Percentiles rank a stretch among this genome's conserved stretches.
These are phyloP conservation scores for Tonatia bakeri DNA, from an alignment of 2,113 vertebrate species.

Conservation along the genomic window DNA sequence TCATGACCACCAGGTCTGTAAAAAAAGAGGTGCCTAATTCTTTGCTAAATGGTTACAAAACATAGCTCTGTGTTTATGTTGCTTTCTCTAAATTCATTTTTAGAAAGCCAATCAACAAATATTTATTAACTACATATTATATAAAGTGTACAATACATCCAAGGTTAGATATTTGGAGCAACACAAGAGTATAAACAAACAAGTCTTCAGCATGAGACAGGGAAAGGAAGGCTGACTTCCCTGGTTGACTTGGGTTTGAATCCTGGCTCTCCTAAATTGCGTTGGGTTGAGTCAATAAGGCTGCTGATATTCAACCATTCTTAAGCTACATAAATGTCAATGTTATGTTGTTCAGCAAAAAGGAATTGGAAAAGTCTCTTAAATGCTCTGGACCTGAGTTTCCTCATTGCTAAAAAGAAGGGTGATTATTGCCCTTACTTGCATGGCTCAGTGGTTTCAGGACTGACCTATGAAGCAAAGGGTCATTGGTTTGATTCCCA, in stretches of 20 bases:
- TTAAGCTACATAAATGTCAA: background rate
- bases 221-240: background rate
- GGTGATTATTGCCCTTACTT: background rate
- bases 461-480: too few species aligned
- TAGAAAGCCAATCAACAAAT: background rate
- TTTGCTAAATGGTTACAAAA: background rate
- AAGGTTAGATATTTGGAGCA: background rate
- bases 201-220: background rate
- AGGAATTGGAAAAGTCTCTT: background rate
- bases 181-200: background rate
- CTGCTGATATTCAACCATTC: background rate
- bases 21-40: background rate
- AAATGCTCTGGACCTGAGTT: background rate
- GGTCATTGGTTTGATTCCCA: too few species aligned
- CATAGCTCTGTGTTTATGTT: background rate
- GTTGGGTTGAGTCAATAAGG: background rate
- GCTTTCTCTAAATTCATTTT: background rate
- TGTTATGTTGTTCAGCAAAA: background rate
- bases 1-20: background rate
- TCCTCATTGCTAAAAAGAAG: background rate
- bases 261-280: background rate
- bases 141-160: background rate
- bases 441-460: too few species aligned
- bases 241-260: background rate
- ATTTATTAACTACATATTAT: background rate